These are phyloP conservation scores for Lamproptera curius DNA, from an alignment of 2,888 invertebrate genomes.

Conservation along the genomic window DNA sequence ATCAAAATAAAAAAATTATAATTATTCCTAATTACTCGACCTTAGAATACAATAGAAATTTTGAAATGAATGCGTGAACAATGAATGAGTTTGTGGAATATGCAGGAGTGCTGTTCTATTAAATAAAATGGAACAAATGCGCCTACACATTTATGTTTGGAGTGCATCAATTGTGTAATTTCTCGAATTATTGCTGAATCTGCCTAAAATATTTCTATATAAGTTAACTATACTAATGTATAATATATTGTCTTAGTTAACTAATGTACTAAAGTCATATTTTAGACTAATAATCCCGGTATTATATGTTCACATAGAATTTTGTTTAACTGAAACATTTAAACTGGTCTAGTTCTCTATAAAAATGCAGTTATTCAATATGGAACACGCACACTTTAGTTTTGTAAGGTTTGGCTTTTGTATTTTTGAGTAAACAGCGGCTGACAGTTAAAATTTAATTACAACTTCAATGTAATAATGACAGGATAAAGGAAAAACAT, in stretches of 20 bases:
- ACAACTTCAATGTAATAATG: not conserved
- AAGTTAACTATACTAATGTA: not conserved
- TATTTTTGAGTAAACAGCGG: not conserved
- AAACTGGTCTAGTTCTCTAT: not conserved
- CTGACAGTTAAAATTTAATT: not conserved
- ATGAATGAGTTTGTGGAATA: not conserved
- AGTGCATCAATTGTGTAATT: slow-evolving; percentile 3
- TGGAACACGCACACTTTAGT: not conserved
- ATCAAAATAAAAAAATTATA: slow-evolving; percentile 31
- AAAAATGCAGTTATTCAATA: not conserved
- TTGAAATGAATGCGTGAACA: not conserved
- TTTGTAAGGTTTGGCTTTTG: not conserved
- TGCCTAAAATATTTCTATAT: no score
- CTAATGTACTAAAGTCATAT: not conserved
- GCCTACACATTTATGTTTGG: slow-evolving; percentile 17
- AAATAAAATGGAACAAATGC: slow-evolving; percentile 24
- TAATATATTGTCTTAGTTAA: not conserved
- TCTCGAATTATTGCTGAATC: not conserved
- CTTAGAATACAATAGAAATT: slow-evolving; percentile 10
- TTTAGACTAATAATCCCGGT: not conserved
- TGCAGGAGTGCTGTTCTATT: slow-evolving; percentile 43
- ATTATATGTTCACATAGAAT: not conserved
- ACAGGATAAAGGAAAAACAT: not conserved
- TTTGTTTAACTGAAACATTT: not conserved
- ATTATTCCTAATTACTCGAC: slow-evolving; percentile 18